Conservation (phyloP, 1,140 invertebrate species). For the Diorhabda elongata region DNA sequence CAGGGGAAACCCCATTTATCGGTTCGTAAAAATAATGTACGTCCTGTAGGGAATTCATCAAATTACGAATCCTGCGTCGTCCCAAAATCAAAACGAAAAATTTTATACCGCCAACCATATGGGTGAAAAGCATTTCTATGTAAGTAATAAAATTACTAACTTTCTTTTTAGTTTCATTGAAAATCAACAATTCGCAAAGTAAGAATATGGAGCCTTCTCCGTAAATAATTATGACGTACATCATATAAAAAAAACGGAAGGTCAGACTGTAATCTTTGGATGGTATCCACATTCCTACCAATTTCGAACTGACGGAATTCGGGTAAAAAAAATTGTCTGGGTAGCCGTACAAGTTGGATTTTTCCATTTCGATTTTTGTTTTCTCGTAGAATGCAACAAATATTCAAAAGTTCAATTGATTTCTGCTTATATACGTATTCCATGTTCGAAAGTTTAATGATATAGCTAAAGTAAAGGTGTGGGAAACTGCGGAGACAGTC, state of each 20-base stretch:
- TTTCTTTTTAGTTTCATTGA: constrained; percentile 3
- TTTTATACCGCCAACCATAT: constrained; percentile 25
- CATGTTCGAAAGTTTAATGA: too few species aligned
- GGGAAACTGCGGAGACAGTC: too few species aligned
- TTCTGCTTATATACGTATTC: too few species aligned
- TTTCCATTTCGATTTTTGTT: too few species aligned
- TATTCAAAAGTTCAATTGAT: too few species aligned
- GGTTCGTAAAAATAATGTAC: constrained; percentile 19
- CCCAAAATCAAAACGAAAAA: constrained; percentile 20
- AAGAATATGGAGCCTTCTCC: constrained; percentile 4
- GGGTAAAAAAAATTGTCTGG: constrained; percentile 7
- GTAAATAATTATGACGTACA: constrained; percentile 4
- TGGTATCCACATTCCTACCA: constrained; percentile 13
- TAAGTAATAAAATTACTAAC: constrained; percentile 19
- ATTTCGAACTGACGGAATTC: neutral
- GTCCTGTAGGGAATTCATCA: constrained; percentile 23
- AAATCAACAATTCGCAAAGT: constrained; percentile 15
- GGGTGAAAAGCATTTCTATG: constrained; percentile 38
- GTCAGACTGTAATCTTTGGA: neutral
- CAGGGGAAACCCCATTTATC: neutral
- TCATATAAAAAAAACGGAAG: neutral
- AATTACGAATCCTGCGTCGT: constrained; percentile 12
- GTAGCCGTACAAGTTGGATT: neutral
- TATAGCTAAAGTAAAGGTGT: too few species aligned
- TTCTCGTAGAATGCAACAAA: too few species aligned